Conservation (phyloP, 1,140 invertebrate species). For the Tetramorium parvispinum region DNA sequence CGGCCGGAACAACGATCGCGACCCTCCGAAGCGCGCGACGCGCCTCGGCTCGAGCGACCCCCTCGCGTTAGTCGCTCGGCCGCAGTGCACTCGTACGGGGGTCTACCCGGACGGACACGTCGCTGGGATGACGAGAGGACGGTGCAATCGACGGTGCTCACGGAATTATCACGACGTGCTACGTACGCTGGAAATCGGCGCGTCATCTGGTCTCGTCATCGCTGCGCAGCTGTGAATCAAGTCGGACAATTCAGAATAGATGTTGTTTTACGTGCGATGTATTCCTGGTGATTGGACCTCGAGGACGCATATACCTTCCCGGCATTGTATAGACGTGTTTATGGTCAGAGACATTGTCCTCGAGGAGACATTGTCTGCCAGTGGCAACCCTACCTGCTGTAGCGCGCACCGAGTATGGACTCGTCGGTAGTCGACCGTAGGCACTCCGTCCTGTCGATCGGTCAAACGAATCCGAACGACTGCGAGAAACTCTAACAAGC, state of each 20-base stretch:
- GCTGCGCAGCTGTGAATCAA: background rate
- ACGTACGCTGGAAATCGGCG: background rate
- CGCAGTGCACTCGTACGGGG: background rate
- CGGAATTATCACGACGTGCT: background rate
- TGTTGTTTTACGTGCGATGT: conserved; percentile 1
- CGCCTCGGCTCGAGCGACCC: conserved; percentile 16
- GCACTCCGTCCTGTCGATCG: conserved; percentile 57
- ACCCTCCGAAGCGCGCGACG: conserved; percentile 53
- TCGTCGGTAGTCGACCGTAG: conserved; percentile 44
- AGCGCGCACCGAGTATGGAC: conserved; percentile 47
- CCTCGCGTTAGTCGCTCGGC: conserved; percentile 42
- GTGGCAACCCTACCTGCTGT: background rate
- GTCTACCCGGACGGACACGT: background rate
- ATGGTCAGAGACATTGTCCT: conserved; percentile 3
- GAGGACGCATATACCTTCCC: background rate
- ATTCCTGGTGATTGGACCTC: background rate
- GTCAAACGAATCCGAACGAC: conserved; percentile 7
- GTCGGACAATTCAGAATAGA: background rate
- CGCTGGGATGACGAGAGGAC: conserved; percentile 20
- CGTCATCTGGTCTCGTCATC: background rate
- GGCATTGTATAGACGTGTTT: conserved; percentile 16
- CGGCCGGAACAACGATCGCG: conserved; percentile 35
- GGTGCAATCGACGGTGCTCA: conserved; percentile 13
- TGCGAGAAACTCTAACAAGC: no score
- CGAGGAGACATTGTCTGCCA: background rate